Percentiles rank a stretch among this genome's conserved stretches.
phyloP scores from a whole-genome alignment of 1,140 invertebrate species.

The Lordiphosa mommai region DNA sequence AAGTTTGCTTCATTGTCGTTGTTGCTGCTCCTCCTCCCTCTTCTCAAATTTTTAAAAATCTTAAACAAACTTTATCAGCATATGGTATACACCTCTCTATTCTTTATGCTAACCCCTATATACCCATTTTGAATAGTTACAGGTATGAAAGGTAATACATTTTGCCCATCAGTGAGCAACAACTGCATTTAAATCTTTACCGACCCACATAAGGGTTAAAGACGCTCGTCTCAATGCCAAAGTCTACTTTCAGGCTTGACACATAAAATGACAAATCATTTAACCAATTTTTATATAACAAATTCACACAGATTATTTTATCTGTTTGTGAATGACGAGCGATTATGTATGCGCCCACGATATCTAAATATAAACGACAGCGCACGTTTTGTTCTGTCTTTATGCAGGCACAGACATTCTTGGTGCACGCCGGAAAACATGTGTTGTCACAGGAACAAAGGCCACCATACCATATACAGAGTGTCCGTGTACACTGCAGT shows the following conservation, averaged over 20 bases:
- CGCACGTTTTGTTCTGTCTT: slow-evolving; percentile 26
- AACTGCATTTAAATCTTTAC: no score
- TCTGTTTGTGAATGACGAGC: slow-evolving; percentile 32
- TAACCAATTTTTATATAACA: slow-evolving; percentile 21
- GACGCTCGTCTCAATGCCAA: background rate
- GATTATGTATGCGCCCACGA: slow-evolving; percentile 28
- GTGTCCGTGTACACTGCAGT: no score
- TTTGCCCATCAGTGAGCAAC: no score
- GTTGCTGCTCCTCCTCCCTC: no score
- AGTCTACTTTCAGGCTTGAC: slow-evolving; percentile 19
- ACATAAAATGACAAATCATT: slow-evolving; percentile 1
- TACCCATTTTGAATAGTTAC: no score
- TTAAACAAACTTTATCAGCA: no score
- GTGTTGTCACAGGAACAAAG: slow-evolving; percentile 22
- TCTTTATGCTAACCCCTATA: no score
- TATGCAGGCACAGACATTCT: background rate
- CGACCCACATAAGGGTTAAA: slow-evolving; percentile 36
- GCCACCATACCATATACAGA: background rate
- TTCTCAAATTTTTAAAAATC: no score
- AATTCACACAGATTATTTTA: background rate
- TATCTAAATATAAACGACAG: slow-evolving; percentile 34
- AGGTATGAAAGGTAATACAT: no score
- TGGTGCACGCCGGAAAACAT: slow-evolving; percentile 34
- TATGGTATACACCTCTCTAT: no score
- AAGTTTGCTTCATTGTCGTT: no score